Base-by-base conservation (phyloP, 2,888 invertebrate species). In the Drosophila mayaguana region DNA sequence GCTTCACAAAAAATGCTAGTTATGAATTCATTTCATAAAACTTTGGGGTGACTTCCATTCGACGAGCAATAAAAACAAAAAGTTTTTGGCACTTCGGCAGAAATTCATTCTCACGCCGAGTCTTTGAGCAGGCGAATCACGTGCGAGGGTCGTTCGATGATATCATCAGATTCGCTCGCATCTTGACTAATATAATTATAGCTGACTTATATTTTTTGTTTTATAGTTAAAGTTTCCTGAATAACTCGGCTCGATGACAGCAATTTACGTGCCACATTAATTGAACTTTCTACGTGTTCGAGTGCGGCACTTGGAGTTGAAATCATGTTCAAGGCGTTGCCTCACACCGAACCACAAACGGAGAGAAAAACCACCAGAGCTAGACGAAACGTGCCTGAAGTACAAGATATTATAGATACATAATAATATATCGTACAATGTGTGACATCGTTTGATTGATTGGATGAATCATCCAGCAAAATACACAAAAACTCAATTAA, bases 241-340 rank as follows among this genome's bases (percentile, higher is more conserved):
- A 51, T 38, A 42, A n/a, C 34, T 51, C 32, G 42, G 61, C 57
- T 63, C 72, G 81, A 81, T 86, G 89, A 86, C 84, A 80, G 72
- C 81, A 72, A 76, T 83, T 90, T 88, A 81, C 90, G 88, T 87
- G 88, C 88, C 80, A 67, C 78, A 69, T 88, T 81, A 86, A 88
- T 87, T 88, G 90, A 88, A 87, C 88, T 86, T 88, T 88, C 89
- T 87, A 90, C 87, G 87, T 87, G 87, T 83, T 90, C 68, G 74
- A 87, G 87, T 83, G 83, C 81, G 51, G 51, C 59, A 75, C 70
- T 83, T 60, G 55, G 69, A 68, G 12, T 50, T 42, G 50, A 50
- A 63, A 63, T 72, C 50, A 54, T 45, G 68, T 53, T 57, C 53
- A 42, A 43, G 53, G 55, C 62, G 64, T 65, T 42, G 43, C 48